A percentile compares a stretch with the other conserved stretches of the same genome.
phyloP scores from a whole-genome alignment of 1,140 invertebrate genomes.

The Limonius californicus region DNA sequence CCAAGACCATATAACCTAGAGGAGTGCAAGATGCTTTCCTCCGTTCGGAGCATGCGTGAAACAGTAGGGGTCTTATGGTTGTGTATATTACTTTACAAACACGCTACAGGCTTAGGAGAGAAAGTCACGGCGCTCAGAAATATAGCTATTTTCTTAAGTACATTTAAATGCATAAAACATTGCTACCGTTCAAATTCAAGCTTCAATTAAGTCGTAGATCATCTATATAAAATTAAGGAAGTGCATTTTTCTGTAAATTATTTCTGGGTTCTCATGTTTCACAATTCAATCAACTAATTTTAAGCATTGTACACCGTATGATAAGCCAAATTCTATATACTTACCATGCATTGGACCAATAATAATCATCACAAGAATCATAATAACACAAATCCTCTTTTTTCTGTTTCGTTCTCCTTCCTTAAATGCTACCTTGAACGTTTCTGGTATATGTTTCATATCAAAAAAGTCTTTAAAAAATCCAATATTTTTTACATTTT shows the following conservation, averaged over 20 bases:
- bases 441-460: constrained; percentile 48
- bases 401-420: constrained; percentile 41
- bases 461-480: constrained; percentile 49
- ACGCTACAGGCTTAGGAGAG: too few species aligned
- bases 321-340: constrained; percentile 31
- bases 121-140: too few species aligned
- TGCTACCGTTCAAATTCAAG: too few species aligned
- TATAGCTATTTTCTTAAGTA: too few species aligned
- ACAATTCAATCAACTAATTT: neutral
- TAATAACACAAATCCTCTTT: constrained; percentile 48
- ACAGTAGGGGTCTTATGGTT: too few species aligned
- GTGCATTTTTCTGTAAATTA: constrained; percentile 4
- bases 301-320: neutral
- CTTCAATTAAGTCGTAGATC: neutral
- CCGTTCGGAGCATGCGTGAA: too few species aligned
- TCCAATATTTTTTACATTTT: constrained; percentile 42
- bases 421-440: constrained; percentile 48
- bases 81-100: too few species aligned
- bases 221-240: neutral
- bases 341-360: constrained; percentile 53
- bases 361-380: constrained; percentile 49
- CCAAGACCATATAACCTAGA: too few species aligned
- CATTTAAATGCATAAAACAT: too few species aligned
- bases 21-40: too few species aligned
- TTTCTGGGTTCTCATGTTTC: too few species aligned